Evolutionary conservation across 2,113 vertebrate genomes (phyloP).

Genomic region (Bos javanicus): DNA sequence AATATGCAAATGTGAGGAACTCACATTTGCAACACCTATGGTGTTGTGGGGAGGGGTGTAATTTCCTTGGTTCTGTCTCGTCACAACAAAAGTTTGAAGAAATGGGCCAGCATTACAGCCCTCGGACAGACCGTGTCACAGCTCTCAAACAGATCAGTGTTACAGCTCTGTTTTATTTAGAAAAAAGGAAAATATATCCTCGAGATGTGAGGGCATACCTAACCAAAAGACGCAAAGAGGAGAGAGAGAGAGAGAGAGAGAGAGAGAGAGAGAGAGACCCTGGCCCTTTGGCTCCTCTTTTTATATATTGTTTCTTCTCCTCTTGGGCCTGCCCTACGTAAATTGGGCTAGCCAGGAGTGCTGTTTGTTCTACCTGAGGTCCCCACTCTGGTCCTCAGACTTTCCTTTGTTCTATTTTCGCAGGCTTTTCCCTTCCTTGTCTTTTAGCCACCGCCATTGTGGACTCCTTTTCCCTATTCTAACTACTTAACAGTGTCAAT

Average conservation of each 20-base stretch:
- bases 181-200: neutral
- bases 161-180: neutral
- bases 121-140: neutral
- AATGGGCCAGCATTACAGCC: neutral
- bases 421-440: neutral
- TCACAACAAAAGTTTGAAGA: neutral
- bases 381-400: neutral
- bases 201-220: fast-evolving
- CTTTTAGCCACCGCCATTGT: neutral
- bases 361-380: neutral
- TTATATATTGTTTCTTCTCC: neutral
- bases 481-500: neutral
- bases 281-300: neutral
- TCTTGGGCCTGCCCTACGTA: fast-evolving
- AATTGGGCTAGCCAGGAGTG: neutral
- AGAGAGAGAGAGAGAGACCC: neutral
- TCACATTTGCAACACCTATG: neutral
- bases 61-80: neutral
- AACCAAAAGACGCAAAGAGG: neutral
- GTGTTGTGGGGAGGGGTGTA: neutral
- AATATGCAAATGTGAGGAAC: neutral
- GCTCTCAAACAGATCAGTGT: neutral
- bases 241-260: neutral
- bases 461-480: neutral
- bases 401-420: neutral